Percentiles rank a stretch among this genome's conserved stretches.
Evolutionary conservation across 2,113 vertebrate species (phyloP).

Genomic region (Vombatus ursinus): DNA sequence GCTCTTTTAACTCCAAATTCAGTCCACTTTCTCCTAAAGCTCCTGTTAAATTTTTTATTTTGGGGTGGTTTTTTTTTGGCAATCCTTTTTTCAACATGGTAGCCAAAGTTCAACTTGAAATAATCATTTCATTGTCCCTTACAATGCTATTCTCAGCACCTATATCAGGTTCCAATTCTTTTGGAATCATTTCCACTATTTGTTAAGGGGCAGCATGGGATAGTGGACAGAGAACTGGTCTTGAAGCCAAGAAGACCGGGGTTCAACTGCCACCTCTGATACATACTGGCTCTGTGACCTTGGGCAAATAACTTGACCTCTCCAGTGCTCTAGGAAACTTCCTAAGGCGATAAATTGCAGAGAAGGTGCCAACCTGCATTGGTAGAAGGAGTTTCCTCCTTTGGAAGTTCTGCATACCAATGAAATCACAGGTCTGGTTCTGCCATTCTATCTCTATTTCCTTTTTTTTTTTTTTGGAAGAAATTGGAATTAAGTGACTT

Average conservation of each 20-base stretch:
- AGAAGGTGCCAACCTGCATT: neutral
- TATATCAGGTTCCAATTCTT: neutral
- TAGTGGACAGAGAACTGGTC: neutral
- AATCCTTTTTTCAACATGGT: neutral
- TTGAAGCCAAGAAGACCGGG: neutral
- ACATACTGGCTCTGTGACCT: neutral
- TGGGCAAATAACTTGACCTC: neutral
- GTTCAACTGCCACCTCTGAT: neutral
- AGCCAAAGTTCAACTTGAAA: neutral
- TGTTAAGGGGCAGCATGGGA: neutral
- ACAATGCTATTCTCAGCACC: neutral
- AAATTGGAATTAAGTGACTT: too few species aligned
- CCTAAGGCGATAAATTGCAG: neutral
- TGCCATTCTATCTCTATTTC: neutral
- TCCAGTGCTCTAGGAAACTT: neutral
- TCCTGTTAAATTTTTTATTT: neutral
- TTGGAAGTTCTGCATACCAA: neutral
- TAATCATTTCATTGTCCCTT: neutral
- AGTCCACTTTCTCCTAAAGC: neutral
- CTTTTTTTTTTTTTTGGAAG: too few species aligned
- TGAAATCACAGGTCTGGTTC: neutral
- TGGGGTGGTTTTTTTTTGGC: neutral
- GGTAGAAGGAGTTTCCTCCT: neutral
- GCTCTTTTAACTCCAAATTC: neutral
- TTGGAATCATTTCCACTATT: constrained; percentile 7